Base-by-base conservation (phyloP, 2,888 invertebrate species). In the Argyresthia goedartella region DNA sequence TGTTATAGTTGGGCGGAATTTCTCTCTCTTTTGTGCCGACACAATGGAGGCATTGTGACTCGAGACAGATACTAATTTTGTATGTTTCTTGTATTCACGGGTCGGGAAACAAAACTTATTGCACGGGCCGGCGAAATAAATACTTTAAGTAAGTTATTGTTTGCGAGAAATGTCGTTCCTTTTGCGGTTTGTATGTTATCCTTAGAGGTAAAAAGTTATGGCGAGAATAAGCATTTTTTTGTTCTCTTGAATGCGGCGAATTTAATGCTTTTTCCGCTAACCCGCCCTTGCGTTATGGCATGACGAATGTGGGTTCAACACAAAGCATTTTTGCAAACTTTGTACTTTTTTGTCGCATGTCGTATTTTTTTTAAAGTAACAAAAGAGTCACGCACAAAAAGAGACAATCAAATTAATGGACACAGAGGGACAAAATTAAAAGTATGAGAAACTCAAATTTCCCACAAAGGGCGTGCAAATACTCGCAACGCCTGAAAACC, bases 31-130 rank as follows among this genome's bases (percentile, higher is more conserved):
- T 77, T 74, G 69, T 75, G 61, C 57, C 56, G 56, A 59, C 63
- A 77, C 76, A 78, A 76, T 71, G 65, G 62, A 55, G 57, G 63
- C 57, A 69, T 76, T 78, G 75, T 78, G 69, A 65, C 58, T 62
- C 56, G 53, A 62, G 77, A 78, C 76, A 74, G 76, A 67, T 75
- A 77, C 75, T 76, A 76, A 77, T 78, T 76, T 67, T 71, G 64
- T 70, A 73, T 67, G 69, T 61, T 64, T 62, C 63, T 64, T 67
- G 66, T 46, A 57, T 57, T 55, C 56, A 57, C 64, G 60, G 59
- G 60, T 63, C 57, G 62, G 63, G 64, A 65, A 67, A 68, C 66
- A 64, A 66, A 33, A 65, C 64, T 64, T 61, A 60, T 58, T 61
- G 60, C 44, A 16, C 16, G 55, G 57, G 56, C 52, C 52, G 51